Evolutionary conservation across 2,888 invertebrate genomes (phyloP), one percentile per base, ranked within the genome.

Genomic region (Polylopha cassiicola): DNA sequence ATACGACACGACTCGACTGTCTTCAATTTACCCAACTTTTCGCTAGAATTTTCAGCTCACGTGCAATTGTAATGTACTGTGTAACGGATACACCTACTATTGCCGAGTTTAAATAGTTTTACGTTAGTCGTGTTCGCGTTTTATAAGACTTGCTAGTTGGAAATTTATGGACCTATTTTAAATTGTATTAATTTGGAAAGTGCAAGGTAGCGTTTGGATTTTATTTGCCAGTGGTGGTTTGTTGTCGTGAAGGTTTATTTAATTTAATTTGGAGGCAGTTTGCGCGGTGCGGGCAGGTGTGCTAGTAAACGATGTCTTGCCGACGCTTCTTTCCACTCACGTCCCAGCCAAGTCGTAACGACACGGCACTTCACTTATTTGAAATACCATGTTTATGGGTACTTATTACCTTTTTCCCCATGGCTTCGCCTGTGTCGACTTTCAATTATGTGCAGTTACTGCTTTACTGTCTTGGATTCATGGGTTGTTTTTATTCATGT

Each of bases 301-400:
- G 62, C 61, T 64, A 69, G 73, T 72, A 76, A 74, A 72, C 59
- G 62, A 53, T 65, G 65, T 67, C 61, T 54, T 58, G 51, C 58
- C 51, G 55, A 55, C 58, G 28, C 53, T 53, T 55, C 50, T 78
- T 78, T 76, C 74, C 55, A 60, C 73, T 78, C 80, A 80, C 81
- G 78, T 80, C 54, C 56, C 54, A 53, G 52, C 55, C 54, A 56
- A 66, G 66, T 73, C 73, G 67, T 75, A 73, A 77, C 70, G 66
- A 56, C 63, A 61, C 68, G 65, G 64, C 65, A 68, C 68, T 74
- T 68, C 61, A 66, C 66, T 66, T 72, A 67, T 73, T 70, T 71
- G 72, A 77, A 78, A 77, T 72, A 73, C 70, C 63, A 58, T 56
- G 63, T 73, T 78, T 76, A 75, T 74, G 69, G 69, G 75, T 73